These are phyloP conservation scores for Stomatorhinus walkeri DNA, from an alignment of 2,797 vertebrate species.

Conservation along the genomic window DNA sequence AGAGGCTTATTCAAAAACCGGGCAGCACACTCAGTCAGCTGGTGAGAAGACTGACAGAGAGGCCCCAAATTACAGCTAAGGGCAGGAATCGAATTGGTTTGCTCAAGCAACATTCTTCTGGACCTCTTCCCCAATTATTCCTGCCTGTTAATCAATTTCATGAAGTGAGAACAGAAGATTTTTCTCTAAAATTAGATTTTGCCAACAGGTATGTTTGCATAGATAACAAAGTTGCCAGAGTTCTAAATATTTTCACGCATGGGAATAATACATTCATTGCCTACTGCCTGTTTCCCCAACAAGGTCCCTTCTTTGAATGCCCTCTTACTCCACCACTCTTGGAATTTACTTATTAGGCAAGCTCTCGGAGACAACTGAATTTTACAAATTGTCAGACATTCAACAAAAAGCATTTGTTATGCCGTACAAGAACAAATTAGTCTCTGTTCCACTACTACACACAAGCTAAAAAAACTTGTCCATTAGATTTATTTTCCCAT, in stretches of 20 bases:
- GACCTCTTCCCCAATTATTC: conserved; percentile 4
- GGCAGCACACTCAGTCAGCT: not conserved
- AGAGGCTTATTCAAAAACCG: not conserved
- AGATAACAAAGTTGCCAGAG: not conserved
- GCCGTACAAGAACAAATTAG: not conserved
- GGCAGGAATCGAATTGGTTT: not conserved
- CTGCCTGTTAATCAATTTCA: not conserved
- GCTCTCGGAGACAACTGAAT: not conserved
- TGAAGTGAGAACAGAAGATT: not conserved
- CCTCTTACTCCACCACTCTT: not conserved
- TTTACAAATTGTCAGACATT: too few relatives aligned
- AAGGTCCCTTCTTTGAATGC: conserved; percentile 11
- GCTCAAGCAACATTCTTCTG: not conserved
- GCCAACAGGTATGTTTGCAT: conserved; percentile 12
- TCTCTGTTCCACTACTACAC: conserved; percentile 5
- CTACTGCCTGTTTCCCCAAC: not conserved
- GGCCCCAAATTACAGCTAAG: not conserved
- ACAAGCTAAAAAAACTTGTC: not conserved
- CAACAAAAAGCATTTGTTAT: not conserved
- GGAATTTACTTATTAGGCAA: not conserved
- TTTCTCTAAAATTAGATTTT: not conserved
- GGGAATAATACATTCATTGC: not conserved
- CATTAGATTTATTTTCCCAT: not conserved
- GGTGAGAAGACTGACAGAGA: not conserved
- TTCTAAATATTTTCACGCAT: not conserved